A percentile compares a stretch with the other conserved stretches of the same genome.
phyloP scores from a whole-genome alignment of 2,113 vertebrate genomes.

The Pelobates fuscus region DNA sequence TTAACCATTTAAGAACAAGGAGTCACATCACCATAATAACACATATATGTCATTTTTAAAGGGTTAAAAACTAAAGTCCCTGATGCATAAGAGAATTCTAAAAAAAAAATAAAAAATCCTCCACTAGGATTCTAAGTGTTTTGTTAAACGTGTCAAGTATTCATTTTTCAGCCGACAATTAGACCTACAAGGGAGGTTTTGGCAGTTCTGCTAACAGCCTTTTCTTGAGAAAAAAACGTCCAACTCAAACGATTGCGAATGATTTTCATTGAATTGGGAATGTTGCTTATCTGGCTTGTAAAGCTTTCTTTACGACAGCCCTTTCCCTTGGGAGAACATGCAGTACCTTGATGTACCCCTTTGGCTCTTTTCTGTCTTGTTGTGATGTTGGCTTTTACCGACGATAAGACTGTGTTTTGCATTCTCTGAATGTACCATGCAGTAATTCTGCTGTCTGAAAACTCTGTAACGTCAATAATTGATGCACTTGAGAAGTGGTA shows the following conservation, averaged over 20 bases:
- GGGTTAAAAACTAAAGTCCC: too few species aligned
- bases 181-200: constrained; percentile 36
- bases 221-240: constrained; percentile 24
- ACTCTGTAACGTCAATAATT: constrained; percentile 99
- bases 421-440: constrained; percentile 94
- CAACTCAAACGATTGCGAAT: constrained; percentile 13
- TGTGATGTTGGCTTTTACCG: constrained; percentile 69
- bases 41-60: too few species aligned
- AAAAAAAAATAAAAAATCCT: not conserved
- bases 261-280: constrained; percentile 33
- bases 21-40: too few species aligned
- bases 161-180: constrained; percentile 45
- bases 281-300: constrained; percentile 15
- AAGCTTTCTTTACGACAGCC: constrained; percentile 10
- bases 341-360: constrained; percentile 22
- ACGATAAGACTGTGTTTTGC: constrained; percentile 85
- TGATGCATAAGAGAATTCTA: too few species aligned
- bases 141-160: constrained; percentile 25
- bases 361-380: constrained; percentile 54
- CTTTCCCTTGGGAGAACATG: constrained; percentile 13
- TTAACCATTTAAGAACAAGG: too few species aligned
- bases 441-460: constrained; percentile 98
- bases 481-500: constrained; percentile 99
- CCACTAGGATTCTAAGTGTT: constrained; percentile 10
- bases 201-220: constrained; percentile 31